Evolutionary conservation across 2,888 invertebrate species (phyloP).

Genomic region (Strigamia transsilvanica): DNA sequence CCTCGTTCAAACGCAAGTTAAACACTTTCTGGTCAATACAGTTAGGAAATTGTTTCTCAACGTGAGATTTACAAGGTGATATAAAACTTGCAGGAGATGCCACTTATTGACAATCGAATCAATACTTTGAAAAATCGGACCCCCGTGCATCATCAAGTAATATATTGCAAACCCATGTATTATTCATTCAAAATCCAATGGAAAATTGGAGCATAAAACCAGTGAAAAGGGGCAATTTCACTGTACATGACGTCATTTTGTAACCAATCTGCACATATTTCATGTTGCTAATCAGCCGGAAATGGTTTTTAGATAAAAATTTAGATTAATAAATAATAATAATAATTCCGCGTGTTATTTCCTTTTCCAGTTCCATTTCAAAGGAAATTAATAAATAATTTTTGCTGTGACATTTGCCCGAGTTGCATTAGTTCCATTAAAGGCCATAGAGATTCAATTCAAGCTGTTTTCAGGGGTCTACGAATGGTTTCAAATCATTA

Average conservation of each 20-base stretch:
- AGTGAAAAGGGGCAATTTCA: background rate
- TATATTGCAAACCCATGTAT: conserved; percentile 6
- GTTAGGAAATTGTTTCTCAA: background rate
- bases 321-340: background rate
- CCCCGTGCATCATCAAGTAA: background rate
- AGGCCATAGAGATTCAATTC: background rate
- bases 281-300: background rate
- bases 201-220: background rate
- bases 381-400: background rate
- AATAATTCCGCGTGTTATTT: conserved; percentile 3
- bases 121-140: conserved; percentile 22
- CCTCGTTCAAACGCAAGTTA: background rate
- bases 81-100: conserved; percentile 12
- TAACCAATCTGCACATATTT: background rate
- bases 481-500: conserved; percentile 4
- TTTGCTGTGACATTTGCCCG: background rate
- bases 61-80: conserved; percentile 3
- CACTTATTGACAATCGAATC: conserved; percentile 35
- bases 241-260: conserved; percentile 3
- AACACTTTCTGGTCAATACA: conserved; percentile 20
- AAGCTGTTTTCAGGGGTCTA: background rate
- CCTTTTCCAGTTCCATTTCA: background rate
- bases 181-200: conserved; percentile 7
- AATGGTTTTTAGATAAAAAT: background rate
- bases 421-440: background rate